Evolutionary conservation across 2,113 vertebrate genomes (phyloP).

Genomic region (Burhinus bistriatus): DNA sequence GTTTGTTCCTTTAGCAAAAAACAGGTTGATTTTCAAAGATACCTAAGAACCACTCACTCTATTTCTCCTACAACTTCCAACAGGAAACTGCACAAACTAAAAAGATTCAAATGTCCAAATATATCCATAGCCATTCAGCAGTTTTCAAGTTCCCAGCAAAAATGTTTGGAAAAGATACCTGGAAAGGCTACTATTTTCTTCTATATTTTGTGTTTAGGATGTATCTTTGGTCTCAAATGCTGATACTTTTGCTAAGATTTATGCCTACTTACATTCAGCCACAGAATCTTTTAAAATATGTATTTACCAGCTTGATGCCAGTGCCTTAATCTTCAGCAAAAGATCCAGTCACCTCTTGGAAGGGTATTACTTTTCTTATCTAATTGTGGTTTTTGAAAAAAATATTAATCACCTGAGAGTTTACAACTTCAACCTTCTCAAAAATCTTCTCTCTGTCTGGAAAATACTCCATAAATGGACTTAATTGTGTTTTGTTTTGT

Average conservation of each 20-base stretch:
- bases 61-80: neutral
- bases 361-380: neutral
- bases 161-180: neutral
- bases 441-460: neutral
- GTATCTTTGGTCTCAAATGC: neutral
- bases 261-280: neutral
- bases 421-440: neutral
- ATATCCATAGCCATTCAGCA: neutral
- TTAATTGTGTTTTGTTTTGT: neutral
- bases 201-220: neutral
- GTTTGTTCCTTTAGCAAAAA: neutral
- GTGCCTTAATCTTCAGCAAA: neutral
- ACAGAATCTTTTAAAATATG: neutral
- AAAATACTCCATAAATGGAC: neutral
- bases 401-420: neutral
- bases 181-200: neutral
- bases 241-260: neutral
- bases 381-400: neutral
- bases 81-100: neutral
- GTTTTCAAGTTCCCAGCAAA: neutral
- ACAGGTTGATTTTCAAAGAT: neutral
- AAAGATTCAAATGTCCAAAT: neutral
- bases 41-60: neutral
- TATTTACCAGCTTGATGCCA: neutral
- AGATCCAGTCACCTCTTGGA: neutral